phyloP scores from a whole-genome alignment of 2,113 vertebrate species.

The Rhineura floridana region DNA sequence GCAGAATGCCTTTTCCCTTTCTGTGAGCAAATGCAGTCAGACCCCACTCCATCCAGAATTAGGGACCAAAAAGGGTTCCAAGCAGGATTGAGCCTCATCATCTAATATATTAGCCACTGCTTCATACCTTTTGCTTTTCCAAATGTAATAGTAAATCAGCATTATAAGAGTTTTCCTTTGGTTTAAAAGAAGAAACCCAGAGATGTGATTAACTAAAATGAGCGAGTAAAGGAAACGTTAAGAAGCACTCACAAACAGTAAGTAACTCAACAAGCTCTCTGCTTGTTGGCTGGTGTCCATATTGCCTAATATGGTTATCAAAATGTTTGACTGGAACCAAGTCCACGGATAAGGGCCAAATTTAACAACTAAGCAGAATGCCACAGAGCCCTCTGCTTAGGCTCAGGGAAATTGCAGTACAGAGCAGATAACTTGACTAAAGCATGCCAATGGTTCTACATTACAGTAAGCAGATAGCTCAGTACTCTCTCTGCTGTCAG shows the following conservation, averaged over 20 bases:
- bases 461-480: constrained; percentile 51
- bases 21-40: not conserved
- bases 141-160: not conserved
- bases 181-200: constrained; percentile 7
- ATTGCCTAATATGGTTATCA: constrained; percentile 92
- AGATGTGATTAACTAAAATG: constrained; percentile 37
- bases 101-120: not conserved
- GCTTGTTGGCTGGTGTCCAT: constrained; percentile 74
- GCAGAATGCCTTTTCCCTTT: not conserved
- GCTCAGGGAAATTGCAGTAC: constrained; percentile 41
- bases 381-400: constrained; percentile 69
- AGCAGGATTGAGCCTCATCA: no score
- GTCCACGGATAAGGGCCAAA: constrained; percentile 67
- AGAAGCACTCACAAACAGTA: constrained; percentile 64
- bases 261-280: constrained; percentile 63
- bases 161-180: not conserved
- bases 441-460: constrained; percentile 37
- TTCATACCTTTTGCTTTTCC: not conserved
- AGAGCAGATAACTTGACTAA: not conserved
- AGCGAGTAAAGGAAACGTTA: constrained; percentile 34
- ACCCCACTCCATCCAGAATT: not conserved
- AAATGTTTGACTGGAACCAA: constrained; percentile 67
- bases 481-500: constrained; percentile 22
- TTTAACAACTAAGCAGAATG: constrained; percentile 66
- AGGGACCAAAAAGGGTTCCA: not conserved